Conservation (phyloP, 2,797 vertebrate genomes). For the Graptemys geographica region DNA sequence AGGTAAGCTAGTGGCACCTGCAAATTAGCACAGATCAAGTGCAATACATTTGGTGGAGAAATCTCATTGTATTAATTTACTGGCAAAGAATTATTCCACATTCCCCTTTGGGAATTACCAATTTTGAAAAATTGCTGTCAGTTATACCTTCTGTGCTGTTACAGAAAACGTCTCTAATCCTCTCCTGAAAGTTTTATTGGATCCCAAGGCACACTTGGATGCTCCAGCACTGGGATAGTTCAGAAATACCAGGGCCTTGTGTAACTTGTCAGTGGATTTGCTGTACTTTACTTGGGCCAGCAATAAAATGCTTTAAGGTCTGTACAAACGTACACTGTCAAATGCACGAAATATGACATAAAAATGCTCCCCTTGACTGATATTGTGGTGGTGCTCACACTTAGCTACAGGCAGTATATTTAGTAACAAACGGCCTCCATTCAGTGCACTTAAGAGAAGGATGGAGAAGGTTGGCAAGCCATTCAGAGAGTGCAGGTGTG, state of each 20-base stretch:
- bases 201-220: slow-evolving; percentile 46
- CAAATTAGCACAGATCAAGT: neutral
- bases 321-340: neutral
- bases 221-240: neutral
- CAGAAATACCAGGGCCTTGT: neutral
- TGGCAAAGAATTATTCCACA: neutral
- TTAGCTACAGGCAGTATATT: neutral
- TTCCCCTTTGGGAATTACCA: neutral
- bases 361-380: neutral
- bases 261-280: neutral
- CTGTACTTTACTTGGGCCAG: neutral
- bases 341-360: neutral
- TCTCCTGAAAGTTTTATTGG: slow-evolving; percentile 34
- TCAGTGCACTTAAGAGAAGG: neutral
- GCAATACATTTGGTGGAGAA: neutral
- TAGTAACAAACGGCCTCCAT: neutral
- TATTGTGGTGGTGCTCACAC: neutral
- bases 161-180: neutral
- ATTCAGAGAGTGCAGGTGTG: neutral
- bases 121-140: neutral
- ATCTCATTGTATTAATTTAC: neutral
- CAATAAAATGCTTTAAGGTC: neutral
- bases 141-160: neutral
- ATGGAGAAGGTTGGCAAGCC: neutral
- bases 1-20: neutral